Percentiles rank a stretch among this genome's conserved stretches.
These are phyloP conservation scores for Gymnorhina tibicen DNA, from an alignment of 2,113 vertebrate genomes.

Conservation along the genomic window DNA sequence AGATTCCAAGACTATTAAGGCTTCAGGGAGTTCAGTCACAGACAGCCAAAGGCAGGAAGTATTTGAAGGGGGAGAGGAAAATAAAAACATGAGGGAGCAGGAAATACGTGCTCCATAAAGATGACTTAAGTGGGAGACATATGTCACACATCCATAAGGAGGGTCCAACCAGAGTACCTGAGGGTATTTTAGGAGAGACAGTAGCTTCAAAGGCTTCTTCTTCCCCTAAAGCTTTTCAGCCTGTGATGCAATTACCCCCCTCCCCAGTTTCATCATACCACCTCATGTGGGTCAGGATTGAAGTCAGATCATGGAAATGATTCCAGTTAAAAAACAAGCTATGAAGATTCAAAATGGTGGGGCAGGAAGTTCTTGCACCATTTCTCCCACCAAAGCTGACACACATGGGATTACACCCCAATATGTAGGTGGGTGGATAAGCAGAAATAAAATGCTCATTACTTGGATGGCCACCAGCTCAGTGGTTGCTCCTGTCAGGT, in stretches of 20 bases:
- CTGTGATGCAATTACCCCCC: background rate
- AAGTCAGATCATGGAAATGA: background rate
- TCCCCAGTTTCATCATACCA: background rate
- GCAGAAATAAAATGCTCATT: background rate
- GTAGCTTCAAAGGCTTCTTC: background rate
- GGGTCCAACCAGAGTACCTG: background rate
- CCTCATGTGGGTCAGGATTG: background rate
- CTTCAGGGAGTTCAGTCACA: background rate
- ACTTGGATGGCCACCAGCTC: background rate
- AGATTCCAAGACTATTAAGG: background rate
- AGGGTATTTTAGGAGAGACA: background rate
- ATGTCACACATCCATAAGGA: background rate
- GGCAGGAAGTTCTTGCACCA: background rate
- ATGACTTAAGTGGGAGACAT: background rate
- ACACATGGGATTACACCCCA: background rate
- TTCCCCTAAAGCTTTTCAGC: background rate
- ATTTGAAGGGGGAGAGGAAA: conserved; percentile 10
- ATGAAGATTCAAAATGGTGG: background rate
- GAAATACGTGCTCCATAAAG: conserved; percentile 30
- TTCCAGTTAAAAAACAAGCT: background rate
- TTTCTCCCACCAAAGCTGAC: background rate
- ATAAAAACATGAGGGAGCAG: background rate
- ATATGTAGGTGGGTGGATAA: background rate
- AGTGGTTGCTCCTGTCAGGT: background rate
- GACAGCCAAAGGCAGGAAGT: conserved; percentile 16